Evolutionary conservation across 2,888 invertebrate genomes (phyloP).

Genomic region (Metallyticus violacea): DNA sequence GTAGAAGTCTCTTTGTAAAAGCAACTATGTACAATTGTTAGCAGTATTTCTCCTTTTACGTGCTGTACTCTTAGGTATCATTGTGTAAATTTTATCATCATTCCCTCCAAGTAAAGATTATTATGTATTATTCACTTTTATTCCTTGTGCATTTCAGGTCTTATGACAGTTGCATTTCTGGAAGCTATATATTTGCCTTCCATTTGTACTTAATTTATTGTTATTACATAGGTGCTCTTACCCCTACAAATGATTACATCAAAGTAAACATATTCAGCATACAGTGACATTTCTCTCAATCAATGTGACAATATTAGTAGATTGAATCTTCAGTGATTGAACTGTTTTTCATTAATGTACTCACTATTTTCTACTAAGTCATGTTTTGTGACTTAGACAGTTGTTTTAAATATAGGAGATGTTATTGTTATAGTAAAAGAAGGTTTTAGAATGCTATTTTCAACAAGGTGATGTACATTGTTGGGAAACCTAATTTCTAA

Average conservation of each 20-base stretch:
- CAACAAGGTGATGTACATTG: not conserved
- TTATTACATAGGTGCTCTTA: constrained; percentile 20
- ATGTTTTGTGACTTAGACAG: not conserved
- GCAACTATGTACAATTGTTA: not conserved
- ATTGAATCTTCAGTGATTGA: not conserved
- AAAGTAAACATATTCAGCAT: not conserved
- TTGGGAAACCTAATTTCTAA: constrained; percentile 3
- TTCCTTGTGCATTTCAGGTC: not conserved
- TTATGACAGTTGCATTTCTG: not conserved
- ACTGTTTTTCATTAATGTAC: constrained; percentile 2
- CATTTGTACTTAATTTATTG: constrained; percentile 13
- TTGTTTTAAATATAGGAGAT: not conserved
- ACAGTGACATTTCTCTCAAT: constrained; percentile 23
- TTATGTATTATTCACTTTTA: not conserved
- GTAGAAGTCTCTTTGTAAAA: not conserved
- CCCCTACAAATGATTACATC: constrained; percentile 17
- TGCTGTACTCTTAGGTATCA: not conserved
- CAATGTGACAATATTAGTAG: constrained; percentile 32
- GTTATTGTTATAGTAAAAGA: constrained; percentile 6
- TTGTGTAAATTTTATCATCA: not conserved
- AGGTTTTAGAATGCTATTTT: not conserved
- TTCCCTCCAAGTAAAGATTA: not conserved
- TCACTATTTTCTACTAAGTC: not conserved
- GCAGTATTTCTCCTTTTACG: constrained; percentile 19
- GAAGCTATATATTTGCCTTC: constrained; percentile 6